phyloP scores from a whole-genome alignment of 2,888 invertebrate species.

The Parapristionchus giblindavisi region DNA sequence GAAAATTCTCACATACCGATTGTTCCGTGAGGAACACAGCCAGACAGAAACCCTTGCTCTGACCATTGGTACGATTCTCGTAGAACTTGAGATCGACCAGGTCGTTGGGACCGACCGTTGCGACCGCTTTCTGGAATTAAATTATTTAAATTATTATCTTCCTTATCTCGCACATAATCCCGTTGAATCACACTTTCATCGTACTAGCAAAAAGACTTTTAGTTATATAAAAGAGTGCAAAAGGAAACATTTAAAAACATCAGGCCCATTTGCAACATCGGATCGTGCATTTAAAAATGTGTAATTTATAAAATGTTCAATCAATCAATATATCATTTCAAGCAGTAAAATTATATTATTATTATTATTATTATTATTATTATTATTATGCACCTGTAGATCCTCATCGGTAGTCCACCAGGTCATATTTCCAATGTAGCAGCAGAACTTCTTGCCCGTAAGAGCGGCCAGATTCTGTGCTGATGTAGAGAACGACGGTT shows the following conservation, averaged over 20 bases:
- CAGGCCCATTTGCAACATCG: too few species aligned
- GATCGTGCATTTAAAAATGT: too few species aligned
- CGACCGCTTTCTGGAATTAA: conserved; percentile 83
- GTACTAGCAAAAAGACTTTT: too few species aligned
- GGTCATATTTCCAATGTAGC: conserved; percentile 96
- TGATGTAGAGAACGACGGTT: not conserved
- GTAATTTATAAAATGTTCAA: too few species aligned
- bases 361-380: too few species aligned
- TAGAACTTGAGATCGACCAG: conserved; percentile 98
- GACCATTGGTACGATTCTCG: conserved; percentile 89
- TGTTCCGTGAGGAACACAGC: conserved; percentile 89
- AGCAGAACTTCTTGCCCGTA: conserved; percentile 74
- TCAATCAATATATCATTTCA: too few species aligned
- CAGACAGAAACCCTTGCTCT: conserved; percentile 81
- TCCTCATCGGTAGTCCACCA: conserved; percentile 76
- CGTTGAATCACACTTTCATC: too few species aligned
- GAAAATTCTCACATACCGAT: conserved; percentile 76
- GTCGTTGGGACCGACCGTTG: conserved; percentile 94
- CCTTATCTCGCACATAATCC: too few species aligned
- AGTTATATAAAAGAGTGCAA: not conserved
- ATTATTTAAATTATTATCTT: too few species aligned
- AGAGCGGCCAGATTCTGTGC: not conserved
- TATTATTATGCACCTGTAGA: conserved; percentile 52
- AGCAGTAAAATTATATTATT: too few species aligned
- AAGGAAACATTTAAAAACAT: not conserved